Percentiles rank a stretch among this genome's conserved stretches.
These are phyloP conservation scores for Drosophila bocqueti DNA, from an alignment of 1,140 invertebrate species.

Conservation along the genomic window DNA sequence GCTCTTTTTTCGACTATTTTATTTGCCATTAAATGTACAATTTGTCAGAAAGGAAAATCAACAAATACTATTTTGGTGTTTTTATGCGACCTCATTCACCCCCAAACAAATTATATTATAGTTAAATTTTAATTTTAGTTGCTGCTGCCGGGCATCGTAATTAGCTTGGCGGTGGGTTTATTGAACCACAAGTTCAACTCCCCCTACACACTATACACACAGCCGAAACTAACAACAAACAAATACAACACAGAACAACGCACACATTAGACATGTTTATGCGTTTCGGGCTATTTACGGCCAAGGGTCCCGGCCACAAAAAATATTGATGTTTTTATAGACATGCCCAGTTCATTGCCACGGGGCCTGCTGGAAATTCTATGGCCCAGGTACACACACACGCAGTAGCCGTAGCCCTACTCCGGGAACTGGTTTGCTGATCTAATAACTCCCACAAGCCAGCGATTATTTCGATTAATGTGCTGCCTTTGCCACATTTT, in stretches of 20 bases:
- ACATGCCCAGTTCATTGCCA: conserved; percentile 41
- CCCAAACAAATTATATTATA: conserved; percentile 35
- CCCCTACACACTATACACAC: neutral
- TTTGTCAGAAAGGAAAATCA: conserved; percentile 34
- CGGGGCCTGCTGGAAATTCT: conserved; percentile 19
- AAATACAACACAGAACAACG: neutral
- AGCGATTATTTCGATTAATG: conserved; percentile 26
- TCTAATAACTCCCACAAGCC: conserved; percentile 39
- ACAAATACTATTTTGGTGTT: conserved; percentile 43
- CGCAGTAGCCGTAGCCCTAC: neutral
- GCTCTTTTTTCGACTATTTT: conserved; percentile 32
- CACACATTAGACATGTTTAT: conserved; percentile 51
- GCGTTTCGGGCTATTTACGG: conserved; percentile 66
- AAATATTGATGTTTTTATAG: conserved; percentile 47
- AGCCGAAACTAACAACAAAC: conserved; percentile 9
- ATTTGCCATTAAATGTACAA: conserved; percentile 69
- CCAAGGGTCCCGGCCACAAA: conserved; percentile 43
- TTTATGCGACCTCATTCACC: conserved; percentile 2
- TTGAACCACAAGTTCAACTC: conserved; percentile 59
- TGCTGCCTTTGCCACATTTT: conserved; percentile 20
- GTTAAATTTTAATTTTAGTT: conserved; percentile 55
- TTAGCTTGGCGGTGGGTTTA: conserved; percentile 58
- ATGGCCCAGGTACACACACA: conserved; percentile 19
- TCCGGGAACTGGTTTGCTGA: conserved; percentile 26
- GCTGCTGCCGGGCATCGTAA: conserved; percentile 32